A percentile compares a stretch with the other conserved stretches of the same genome.
Evolutionary conservation across 2,797 vertebrate genomes (phyloP).

Genomic region (Peromyscus eremicus): DNA sequence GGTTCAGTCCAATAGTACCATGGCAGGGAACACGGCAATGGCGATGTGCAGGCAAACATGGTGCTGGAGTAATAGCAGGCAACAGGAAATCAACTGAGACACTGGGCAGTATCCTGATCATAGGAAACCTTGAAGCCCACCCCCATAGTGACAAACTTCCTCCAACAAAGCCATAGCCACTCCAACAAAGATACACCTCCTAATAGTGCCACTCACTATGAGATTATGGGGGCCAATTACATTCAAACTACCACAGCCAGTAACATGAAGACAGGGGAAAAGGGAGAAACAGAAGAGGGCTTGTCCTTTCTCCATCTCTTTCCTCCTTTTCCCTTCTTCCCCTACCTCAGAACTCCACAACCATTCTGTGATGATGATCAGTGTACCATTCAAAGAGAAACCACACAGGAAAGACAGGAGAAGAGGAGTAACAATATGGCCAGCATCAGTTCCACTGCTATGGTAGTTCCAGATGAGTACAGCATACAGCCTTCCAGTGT

Average conservation of each 20-base stretch:
- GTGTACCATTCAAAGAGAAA: background rate
- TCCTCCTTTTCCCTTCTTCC: too few relatives aligned
- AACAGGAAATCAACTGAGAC: background rate
- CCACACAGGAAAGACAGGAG: too few relatives aligned
- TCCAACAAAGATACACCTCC: background rate
- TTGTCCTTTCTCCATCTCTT: too few relatives aligned
- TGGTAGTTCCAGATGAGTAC: too few relatives aligned
- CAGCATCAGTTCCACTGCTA: fast-evolving
- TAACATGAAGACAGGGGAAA: background rate
- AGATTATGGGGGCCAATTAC: background rate
- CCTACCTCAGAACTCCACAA: background rate
- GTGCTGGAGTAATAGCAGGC: background rate
- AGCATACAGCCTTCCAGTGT: background rate
- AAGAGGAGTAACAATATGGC: background rate
- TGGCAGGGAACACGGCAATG: too few relatives aligned
- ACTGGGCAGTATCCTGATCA: background rate
- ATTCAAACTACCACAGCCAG: background rate
- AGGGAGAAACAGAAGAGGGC: background rate
- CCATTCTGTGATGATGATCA: background rate
- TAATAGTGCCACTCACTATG: background rate
- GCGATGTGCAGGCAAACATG: background rate
- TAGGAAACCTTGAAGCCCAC: background rate
- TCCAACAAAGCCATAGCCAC: background rate
- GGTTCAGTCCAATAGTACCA: background rate
- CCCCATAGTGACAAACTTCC: background rate